Percentiles rank a stretch among this genome's conserved stretches.
Evolutionary conservation across 2,888 invertebrate genomes (phyloP).

Genomic region (Leptopilina myrica): DNA sequence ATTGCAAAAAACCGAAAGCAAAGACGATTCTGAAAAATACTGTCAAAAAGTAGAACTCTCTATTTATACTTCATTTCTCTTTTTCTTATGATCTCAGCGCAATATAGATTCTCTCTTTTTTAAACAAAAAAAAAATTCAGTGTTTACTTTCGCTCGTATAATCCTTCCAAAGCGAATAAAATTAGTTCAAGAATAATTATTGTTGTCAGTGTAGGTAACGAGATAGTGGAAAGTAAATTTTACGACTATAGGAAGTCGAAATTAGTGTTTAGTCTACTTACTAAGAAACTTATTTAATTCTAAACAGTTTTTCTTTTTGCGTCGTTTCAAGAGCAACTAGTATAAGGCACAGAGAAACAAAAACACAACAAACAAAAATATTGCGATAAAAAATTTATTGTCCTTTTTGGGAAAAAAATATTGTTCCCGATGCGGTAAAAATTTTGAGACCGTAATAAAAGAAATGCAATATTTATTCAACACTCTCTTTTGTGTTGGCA

Average conservation of each 20-base stretch:
- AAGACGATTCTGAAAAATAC: not conserved
- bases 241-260: slow-evolving; percentile 23
- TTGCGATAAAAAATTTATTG: too few relatives aligned
- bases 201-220: not conserved
- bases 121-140: not conserved
- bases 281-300: too few relatives aligned
- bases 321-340: too few relatives aligned
- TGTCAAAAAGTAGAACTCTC: not conserved
- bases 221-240: slow-evolving; percentile 26
- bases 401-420: too few relatives aligned
- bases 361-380: too few relatives aligned
- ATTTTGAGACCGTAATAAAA: too few relatives aligned
- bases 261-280: slow-evolving; percentile 12
- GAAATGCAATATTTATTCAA: too few relatives aligned
- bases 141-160: slow-evolving; percentile 30
- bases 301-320: too few relatives aligned
- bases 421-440: too few relatives aligned
- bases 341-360: too few relatives aligned
- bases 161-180: slow-evolving; percentile 12
- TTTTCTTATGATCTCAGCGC: not conserved
- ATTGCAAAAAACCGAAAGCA: not conserved
- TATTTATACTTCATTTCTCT: not conserved
- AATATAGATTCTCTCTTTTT: not conserved
- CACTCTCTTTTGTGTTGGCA: too few relatives aligned
- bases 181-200: slow-evolving; percentile 29